Evolutionary conservation across 2,113 vertebrate species (phyloP).

Genomic region (Megaceryle torquata): DNA sequence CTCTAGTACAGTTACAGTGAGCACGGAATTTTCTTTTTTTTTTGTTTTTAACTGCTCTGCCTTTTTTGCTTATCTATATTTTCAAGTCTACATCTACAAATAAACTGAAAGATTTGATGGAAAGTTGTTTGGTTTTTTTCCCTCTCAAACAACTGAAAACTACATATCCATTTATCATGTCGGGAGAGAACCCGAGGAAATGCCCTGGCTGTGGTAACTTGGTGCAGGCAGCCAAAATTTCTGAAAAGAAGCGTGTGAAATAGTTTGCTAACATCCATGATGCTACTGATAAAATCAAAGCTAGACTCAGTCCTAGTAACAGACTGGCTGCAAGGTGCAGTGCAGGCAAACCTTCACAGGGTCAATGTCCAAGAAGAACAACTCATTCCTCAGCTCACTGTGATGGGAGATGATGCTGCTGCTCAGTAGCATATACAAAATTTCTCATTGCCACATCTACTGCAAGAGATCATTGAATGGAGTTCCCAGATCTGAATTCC

Average conservation of each 20-base stretch:
- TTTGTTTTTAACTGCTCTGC: neutral
- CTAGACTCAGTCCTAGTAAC: neutral
- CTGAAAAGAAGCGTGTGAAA: neutral
- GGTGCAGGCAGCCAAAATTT: neutral
- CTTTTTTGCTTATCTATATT: neutral
- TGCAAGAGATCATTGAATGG: neutral
- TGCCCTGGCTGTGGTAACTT: neutral
- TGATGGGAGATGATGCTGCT: neutral
- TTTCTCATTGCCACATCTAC: neutral
- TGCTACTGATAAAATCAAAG: neutral
- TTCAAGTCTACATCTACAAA: neutral
- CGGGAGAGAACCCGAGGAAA: neutral
- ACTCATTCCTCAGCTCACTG: neutral
- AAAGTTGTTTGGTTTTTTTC: neutral
- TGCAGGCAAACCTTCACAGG: neutral
- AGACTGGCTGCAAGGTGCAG: neutral
- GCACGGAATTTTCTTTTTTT: neutral
- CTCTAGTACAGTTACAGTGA: rapidly evolving
- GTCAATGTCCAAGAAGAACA: neutral
- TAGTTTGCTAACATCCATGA: neutral
- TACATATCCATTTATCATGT: neutral
- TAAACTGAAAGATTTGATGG: neutral
- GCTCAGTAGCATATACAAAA: neutral
- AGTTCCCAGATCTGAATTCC: neutral
- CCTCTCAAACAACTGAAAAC: neutral